Conservation (phyloP, 2,113 vertebrate species). For the Pelmatolapia mariae region DNA sequence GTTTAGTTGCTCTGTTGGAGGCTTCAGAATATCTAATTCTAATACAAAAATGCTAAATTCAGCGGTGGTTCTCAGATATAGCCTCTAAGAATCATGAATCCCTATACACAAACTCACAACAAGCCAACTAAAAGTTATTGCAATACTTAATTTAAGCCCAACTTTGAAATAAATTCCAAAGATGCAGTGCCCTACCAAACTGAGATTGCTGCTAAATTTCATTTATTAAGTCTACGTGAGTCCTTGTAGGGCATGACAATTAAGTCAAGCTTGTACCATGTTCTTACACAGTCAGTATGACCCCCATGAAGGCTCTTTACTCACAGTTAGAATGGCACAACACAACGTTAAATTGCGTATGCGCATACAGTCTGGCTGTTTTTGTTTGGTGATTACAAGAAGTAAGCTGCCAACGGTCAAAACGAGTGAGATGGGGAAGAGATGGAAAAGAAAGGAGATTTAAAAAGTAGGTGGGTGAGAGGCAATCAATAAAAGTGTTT, state of each 20-base stretch:
- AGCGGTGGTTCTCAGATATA: not conserved
- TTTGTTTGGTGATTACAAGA: not conserved
- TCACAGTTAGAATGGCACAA: not conserved
- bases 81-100: not conserved
- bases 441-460: slow-evolving; percentile 12
- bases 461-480: slow-evolving; percentile 1
- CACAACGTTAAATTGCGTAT: not conserved
- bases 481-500: slow-evolving; percentile 33
- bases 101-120: not conserved
- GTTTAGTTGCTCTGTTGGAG: not conserved
- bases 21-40: not conserved
- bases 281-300: not conserved
- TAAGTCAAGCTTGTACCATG: not conserved
- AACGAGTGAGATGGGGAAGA: not conserved
- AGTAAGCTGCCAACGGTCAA: not conserved
- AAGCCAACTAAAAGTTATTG: not conserved
- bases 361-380: not conserved
- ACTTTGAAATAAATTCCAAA: not conserved
- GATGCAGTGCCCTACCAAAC: not conserved
- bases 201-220: not conserved
- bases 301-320: not conserved
- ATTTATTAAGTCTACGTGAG: not conserved
- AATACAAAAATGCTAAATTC: not conserved
- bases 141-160: not conserved
- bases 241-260: not conserved